Conservation (phyloP, 2,888 invertebrate species). For the Pseudoips prasinana region DNA sequence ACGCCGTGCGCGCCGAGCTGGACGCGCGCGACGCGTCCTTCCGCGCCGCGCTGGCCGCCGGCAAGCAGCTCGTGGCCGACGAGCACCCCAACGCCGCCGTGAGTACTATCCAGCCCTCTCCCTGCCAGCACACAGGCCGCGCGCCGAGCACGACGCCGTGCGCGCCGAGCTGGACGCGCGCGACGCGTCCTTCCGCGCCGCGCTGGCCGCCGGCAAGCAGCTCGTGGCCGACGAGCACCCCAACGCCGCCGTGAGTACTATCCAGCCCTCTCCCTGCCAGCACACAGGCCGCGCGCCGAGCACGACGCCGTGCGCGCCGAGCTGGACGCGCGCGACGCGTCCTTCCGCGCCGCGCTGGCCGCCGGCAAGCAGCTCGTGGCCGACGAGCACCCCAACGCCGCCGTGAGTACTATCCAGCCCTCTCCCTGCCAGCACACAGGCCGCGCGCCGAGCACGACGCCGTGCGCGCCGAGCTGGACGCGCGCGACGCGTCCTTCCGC, state of each 20-base stretch:
- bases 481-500: constrained; percentile 75
- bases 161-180: constrained; percentile 43
- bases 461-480: constrained; percentile 46
- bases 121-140: no score
- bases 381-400: constrained; percentile 84
- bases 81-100: constrained; percentile 81
- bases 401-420: no score
- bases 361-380: constrained; percentile 92
- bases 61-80: constrained; percentile 91
- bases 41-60: constrained; percentile 87
- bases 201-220: constrained; percentile 88
- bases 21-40: constrained; percentile 64
- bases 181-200: constrained; percentile 82
- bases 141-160: constrained; percentile 84
- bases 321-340: constrained; percentile 45
- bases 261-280: no score
- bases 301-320: constrained; percentile 66
- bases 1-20: constrained; percentile 56
- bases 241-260: constrained; percentile 3
- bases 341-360: constrained; percentile 86
- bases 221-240: constrained; percentile 93
- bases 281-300: constrained; percentile 89
- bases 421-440: no score
- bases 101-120: no score
- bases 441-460: constrained; percentile 86